Conservation (phyloP, 2,888 invertebrate genomes). For the Sphaerophoria rueppellii region DNA sequence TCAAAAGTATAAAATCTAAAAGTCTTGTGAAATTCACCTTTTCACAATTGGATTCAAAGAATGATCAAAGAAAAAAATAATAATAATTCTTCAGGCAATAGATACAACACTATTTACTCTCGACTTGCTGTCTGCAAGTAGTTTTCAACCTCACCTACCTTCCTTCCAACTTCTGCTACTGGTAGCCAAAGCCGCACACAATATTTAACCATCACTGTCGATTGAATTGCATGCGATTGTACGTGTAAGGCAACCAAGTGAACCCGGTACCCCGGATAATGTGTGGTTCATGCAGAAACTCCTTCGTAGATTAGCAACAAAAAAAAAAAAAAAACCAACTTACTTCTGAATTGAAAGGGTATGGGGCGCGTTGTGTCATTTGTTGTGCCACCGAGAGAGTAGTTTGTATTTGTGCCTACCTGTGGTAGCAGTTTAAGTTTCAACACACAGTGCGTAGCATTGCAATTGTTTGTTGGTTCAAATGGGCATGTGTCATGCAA, state of each 20-base stretch:
- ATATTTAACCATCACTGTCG: conserved; percentile 71
- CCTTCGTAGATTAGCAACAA: conserved; percentile 12
- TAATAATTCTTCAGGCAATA: conserved; percentile 45
- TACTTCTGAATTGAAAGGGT: conserved; percentile 63
- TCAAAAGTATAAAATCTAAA: neutral
- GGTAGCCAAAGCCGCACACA: conserved; percentile 62
- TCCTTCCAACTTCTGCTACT: conserved; percentile 18
- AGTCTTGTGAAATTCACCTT: conserved; percentile 28
- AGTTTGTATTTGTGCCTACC: conserved; percentile 31
- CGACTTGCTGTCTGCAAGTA: conserved; percentile 15
- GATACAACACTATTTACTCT: conserved; percentile 67
- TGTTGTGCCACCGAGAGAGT: conserved; percentile 51
- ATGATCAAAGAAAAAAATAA: neutral
- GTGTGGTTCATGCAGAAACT: conserved; percentile 37
- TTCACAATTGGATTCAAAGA: conserved; percentile 9
- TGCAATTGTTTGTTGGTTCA: conserved; percentile 71
- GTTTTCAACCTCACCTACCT: neutral
- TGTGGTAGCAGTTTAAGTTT: conserved; percentile 55
- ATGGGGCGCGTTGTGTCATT: conserved; percentile 57
- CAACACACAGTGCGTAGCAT: conserved; percentile 62
- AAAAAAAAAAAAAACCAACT: conserved; percentile 6
- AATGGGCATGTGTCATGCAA: conserved; percentile 79
- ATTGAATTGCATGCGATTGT: conserved; percentile 68
- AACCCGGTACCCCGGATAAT: conserved; percentile 25
- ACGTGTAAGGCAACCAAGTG: conserved; percentile 20